phyloP scores from a whole-genome alignment of 2,797 vertebrate species.

The Gallinago nigripennis region DNA sequence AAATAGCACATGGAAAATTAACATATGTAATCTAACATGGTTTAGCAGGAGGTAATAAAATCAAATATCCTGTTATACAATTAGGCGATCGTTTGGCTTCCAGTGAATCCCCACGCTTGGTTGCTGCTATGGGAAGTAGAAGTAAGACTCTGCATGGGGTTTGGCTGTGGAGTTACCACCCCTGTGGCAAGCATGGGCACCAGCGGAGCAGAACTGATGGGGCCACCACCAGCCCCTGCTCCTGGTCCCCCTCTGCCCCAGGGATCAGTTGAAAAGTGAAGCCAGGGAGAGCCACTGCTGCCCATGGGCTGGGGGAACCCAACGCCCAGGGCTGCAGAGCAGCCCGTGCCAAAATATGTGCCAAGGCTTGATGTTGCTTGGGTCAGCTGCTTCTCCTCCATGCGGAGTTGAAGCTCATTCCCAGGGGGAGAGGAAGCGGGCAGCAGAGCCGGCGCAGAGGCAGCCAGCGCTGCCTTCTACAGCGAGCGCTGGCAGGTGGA shows the following conservation, averaged over 20 bases:
- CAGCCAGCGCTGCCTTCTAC: background rate
- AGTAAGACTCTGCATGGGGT: background rate
- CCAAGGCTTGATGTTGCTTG: background rate
- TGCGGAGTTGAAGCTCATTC: background rate
- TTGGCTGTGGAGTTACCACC: background rate
- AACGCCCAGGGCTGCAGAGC: rapidly evolving
- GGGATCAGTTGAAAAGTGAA: rapidly evolving
- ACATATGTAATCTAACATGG: background rate
- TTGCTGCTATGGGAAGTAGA: background rate
- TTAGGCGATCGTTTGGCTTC: background rate
- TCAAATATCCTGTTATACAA: background rate
- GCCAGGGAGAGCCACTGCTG: background rate
- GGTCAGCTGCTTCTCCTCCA: background rate
- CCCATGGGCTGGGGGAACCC: rapidly evolving
- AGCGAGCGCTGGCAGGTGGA: rapidly evolving
- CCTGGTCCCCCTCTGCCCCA: background rate
- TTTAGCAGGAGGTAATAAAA: background rate
- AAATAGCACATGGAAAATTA: background rate
- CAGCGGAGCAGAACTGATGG: rapidly evolving
- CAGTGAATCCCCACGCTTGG: background rate
- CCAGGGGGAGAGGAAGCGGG: background rate
- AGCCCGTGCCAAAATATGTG: rapidly evolving
- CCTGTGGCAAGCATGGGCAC: background rate
- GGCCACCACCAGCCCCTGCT: background rate
- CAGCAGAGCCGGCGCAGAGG: background rate